Base-by-base conservation (phyloP, 2,797 vertebrate species). In the Manis javanica region DNA sequence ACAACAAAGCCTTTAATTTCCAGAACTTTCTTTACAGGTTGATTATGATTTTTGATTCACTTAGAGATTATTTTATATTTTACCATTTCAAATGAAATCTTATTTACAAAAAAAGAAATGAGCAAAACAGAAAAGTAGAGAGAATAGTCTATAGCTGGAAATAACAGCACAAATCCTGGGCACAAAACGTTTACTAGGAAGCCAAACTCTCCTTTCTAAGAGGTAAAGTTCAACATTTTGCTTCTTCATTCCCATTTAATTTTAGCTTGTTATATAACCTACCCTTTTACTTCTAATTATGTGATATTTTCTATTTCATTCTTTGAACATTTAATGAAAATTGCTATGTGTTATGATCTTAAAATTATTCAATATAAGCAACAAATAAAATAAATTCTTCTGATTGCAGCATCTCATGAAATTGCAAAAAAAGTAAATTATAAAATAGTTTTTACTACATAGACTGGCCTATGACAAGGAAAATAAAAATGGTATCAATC, bases 1-100 rank as follows among this genome's bases (percentile, higher is more conserved):
- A 92, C 34, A 77, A 92, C 69, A 93, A 95, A 87, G 78, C 29
- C 23, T 88, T 96, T 92, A 72, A 74, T 83, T 87, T 86, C 34
- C 34, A 75, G 63, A 89, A 78, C n/a, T 77, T 95, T 87, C 46
- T 87, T 82, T 63, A 79, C 19, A 83, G 42, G 59, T 87, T 57
- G 87, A 75, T 63, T 71, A 75, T 74, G 55, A 51, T 89, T 93
- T 84, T 82, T 91, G 37, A 87, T 72, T 89, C 42, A 82, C 64
- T 71, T 84, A 85, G 83, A 57, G 24, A 79, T 90, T 57, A 61
- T 82, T 91, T 94, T 74, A 34, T 72, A 90, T 42, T 72, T 90
- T 79, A 69, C 34, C 10, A 81, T 87, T 90, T 85, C 79, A 72
- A 90, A 49, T 31, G 74, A 42, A 89, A 87, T 90, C 21, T 72